Conservation (phyloP, 2,113 vertebrate genomes). For the Piaya cayana region DNA sequence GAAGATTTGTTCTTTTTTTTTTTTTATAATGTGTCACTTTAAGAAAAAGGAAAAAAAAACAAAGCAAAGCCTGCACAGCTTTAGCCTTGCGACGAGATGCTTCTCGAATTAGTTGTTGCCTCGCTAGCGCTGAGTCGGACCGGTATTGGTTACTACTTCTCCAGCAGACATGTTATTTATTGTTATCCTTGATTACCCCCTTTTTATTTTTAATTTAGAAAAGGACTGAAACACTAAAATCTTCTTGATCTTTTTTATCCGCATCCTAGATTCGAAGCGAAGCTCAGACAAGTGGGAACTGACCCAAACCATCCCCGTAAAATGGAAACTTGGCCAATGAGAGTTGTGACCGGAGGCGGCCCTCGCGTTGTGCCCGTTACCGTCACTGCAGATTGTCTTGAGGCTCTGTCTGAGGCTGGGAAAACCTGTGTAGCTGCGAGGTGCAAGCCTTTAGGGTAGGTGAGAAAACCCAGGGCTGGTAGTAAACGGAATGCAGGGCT, state of each 20-base stretch:
- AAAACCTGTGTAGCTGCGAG: background rate
- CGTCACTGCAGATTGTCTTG: background rate
- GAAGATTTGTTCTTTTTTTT: constrained; percentile 49
- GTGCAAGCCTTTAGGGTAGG: background rate
- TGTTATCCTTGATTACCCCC: background rate
- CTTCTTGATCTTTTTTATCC: background rate
- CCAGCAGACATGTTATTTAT: background rate
- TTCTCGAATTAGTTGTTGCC: constrained; percentile 57
- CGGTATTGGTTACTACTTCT: constrained; percentile 50
- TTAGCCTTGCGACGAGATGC: constrained; percentile 70
- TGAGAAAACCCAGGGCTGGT: accelerated
- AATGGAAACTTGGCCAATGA: background rate
- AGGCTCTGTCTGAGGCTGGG: background rate
- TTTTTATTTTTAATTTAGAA: background rate
- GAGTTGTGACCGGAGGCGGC: background rate
- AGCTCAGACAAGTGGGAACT: constrained; percentile 24
- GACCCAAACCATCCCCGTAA: background rate
- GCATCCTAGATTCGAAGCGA: background rate
- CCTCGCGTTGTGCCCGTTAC: background rate
- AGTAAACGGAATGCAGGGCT: background rate
- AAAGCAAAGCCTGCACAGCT: constrained; percentile 55
- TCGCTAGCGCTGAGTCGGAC: constrained; percentile 69
- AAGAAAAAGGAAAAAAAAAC: background rate
- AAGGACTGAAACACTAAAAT: background rate
- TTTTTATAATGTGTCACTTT: constrained; percentile 53